Percentiles rank a stretch among this genome's conserved stretches.
These are phyloP conservation scores for Pantelozetes paolii DNA, from an alignment of 2,888 invertebrate species.

Conservation along the genomic window DNA sequence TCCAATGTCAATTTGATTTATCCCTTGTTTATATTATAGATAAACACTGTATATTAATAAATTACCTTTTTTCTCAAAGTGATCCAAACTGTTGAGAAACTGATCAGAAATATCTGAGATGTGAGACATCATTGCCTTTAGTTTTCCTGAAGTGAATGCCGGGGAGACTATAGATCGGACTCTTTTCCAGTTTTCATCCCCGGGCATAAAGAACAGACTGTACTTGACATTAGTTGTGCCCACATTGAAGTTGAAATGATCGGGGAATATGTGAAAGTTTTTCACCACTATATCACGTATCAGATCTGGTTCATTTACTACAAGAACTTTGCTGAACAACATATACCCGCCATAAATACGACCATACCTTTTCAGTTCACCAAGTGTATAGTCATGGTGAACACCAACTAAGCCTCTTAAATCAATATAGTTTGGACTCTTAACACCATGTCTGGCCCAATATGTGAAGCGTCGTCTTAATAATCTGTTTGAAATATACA, in stretches of 20 bases:
- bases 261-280: constrained; percentile 34
- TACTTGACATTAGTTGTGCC: not conserved
- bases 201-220: constrained; percentile 26
- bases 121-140: constrained; percentile 23
- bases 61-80: not conserved
- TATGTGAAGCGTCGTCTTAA: constrained; percentile 20
- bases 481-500: not conserved
- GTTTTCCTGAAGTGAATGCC: constrained; percentile 36
- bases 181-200: constrained; percentile 36
- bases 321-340: not conserved
- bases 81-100: constrained; percentile 4
- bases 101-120: constrained; percentile 26
- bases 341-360: constrained; percentile 9
- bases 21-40: too few relatives aligned
- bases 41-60: too few relatives aligned
- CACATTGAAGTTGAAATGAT: not conserved
- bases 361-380: constrained; percentile 29
- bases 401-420: not conserved
- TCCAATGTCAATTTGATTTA: too few relatives aligned
- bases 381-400: not conserved
- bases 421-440: constrained; percentile 10
- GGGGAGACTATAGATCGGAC: constrained; percentile 32
- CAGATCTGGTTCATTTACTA: constrained; percentile 33
- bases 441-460: constrained; percentile 34
- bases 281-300: constrained; percentile 31